Base-by-base conservation (phyloP, 2,113 vertebrate genomes). In the Zingel zingel region DNA sequence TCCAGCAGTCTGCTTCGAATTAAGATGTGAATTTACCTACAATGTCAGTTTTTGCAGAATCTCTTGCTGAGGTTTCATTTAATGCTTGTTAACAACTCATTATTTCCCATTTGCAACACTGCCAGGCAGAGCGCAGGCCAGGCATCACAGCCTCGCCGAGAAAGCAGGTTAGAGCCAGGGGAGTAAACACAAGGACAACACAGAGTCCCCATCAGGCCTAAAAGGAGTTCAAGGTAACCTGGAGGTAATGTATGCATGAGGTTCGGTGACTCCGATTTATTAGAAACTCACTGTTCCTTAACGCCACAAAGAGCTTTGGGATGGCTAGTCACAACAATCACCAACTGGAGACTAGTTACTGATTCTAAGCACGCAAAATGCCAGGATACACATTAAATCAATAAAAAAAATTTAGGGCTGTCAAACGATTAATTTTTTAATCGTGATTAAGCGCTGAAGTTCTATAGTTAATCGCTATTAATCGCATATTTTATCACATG, bases 21-120 rank as follows among this genome's bases (percentile, higher is more conserved):
- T 27, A 27, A 27, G 27, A 27, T 65, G 30, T 82, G 77, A 91
- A 65, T 61, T 86, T 74, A 11, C 68, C 66, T 36, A 19, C 79
- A 76, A 59, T 71, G 86, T 86, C 82, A 36, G 68, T 36, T 54
- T 75, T 71, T 84, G n/a, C 79, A 74, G 39, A 82, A 19, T 69
- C 36, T 25, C 58, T 50, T 0, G 19, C 73, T 10, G 63, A 71
- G 54, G 27, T 87, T 93, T 92, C 69, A 93, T 92, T 91, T 89
- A 87, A 88, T 57, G 88, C 84, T 87, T 82, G 86, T 94, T 93
- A 93, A 79, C 86, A 70, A 82, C 74, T 91, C 85, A 84, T 92
- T 93, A 91, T 91, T 87, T 84, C 51, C 72, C 80, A 91, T 92
- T 92, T 81, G 88, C 56, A 84, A 92, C 89, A 88, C 72, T 69